These are phyloP conservation scores for Margarornis squamiger DNA, from an alignment of 2,797 vertebrate species.

Conservation along the genomic window DNA sequence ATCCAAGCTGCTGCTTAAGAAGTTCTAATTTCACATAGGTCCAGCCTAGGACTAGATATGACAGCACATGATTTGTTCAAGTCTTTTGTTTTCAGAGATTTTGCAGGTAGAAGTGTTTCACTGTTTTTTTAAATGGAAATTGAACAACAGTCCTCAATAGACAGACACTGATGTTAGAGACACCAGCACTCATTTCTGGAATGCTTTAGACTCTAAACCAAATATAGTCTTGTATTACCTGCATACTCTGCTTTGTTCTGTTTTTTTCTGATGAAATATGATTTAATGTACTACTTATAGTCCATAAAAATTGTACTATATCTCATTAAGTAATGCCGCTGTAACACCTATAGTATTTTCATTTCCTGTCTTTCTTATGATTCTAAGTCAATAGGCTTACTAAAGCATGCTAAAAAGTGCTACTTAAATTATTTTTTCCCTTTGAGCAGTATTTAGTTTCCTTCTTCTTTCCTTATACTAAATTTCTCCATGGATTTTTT, in stretches of 20 bases:
- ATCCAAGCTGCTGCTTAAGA: neutral
- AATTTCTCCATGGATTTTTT: neutral
- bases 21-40: neutral
- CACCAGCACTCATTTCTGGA: neutral
- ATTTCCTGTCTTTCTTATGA: neutral
- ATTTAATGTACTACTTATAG: neutral
- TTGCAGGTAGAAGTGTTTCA: neutral
- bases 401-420: neutral
- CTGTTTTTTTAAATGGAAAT: neutral
- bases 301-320: neutral
- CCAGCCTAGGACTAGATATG: neutral
- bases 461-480: neutral
- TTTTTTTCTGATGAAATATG: neutral
- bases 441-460: neutral
- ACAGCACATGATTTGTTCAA: neutral
- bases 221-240: neutral
- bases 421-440: neutral
- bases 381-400: neutral
- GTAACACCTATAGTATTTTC: neutral
- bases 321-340: neutral
- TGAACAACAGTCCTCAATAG: neutral
- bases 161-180: neutral
- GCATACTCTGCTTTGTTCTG: neutral
- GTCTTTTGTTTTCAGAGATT: neutral
- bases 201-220: neutral